Conservation (phyloP, 2,797 vertebrate species). For the Rhynchonycteris naso region DNA sequence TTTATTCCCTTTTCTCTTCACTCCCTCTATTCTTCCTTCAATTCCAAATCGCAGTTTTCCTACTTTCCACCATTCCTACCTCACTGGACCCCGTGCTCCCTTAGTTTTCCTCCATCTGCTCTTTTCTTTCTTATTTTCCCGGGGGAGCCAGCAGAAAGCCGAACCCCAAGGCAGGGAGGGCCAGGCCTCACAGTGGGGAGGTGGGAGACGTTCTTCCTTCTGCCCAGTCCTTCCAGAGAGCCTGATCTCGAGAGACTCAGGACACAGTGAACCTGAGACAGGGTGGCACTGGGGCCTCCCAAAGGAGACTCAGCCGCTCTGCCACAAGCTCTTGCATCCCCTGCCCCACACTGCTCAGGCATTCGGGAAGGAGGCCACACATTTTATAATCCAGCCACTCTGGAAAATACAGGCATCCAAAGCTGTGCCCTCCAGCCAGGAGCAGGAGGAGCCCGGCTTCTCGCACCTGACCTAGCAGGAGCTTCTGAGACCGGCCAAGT, state of each 20-base stretch:
- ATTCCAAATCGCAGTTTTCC: background rate
- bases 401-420: background rate
- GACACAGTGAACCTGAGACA: background rate
- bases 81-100: background rate
- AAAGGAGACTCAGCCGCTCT: background rate
- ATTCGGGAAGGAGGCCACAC: background rate
- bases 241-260: background rate
- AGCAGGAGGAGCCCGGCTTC: background rate
- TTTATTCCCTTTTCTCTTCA: background rate
- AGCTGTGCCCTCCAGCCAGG: background rate
- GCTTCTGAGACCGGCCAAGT: background rate
- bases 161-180: background rate
- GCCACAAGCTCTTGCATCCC: background rate
- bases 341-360: background rate
- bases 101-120: background rate
- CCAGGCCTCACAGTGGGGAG: background rate
- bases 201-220: background rate
- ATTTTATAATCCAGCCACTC: background rate
- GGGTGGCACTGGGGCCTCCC: too few species aligned
- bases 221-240: background rate
- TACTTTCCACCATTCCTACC: background rate
- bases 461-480: background rate
- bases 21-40: background rate
- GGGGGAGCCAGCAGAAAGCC: background rate
- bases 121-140: background rate